phyloP scores from a whole-genome alignment of 1,140 invertebrate species.

The Drosophila gunungcola region DNA sequence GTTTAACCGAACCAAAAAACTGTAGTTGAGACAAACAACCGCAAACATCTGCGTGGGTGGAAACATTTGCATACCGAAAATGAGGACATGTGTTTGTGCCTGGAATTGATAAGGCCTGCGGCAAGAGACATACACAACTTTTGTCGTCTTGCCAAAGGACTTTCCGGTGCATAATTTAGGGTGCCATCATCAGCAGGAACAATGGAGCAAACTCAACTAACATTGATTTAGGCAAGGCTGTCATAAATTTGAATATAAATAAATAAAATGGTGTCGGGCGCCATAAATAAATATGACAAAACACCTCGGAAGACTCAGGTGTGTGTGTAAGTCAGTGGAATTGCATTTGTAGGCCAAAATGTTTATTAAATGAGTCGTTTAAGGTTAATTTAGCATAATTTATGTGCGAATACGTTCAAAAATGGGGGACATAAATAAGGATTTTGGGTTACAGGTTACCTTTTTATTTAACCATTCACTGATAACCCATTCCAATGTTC shows the following conservation, averaged over 20 bases:
- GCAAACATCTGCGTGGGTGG: constrained; percentile 54
- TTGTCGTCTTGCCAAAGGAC: constrained; percentile 16
- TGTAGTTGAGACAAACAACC: constrained; percentile 52
- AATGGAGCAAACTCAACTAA: constrained; percentile 25
- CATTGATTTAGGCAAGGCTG: constrained; percentile 57
- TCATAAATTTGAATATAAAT: constrained; percentile 69
- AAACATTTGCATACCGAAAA: constrained; percentile 32
- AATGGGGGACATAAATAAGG: constrained; percentile 26
- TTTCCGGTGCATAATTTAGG: constrained; percentile 54
- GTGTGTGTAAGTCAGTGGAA: constrained; percentile 18
- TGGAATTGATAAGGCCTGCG: constrained; percentile 47
- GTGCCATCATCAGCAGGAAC: constrained; percentile 22
- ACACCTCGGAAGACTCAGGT: constrained; percentile 50
- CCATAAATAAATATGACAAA: constrained; percentile 55
- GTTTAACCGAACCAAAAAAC: constrained; percentile 30
- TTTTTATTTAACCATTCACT: constrained; percentile 7
- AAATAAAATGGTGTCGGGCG: constrained; percentile 43
- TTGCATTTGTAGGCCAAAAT: constrained; percentile 33
- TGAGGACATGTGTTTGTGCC: constrained; percentile 57
- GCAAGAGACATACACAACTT: constrained; percentile 9
- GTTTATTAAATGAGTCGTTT: constrained; percentile 51
- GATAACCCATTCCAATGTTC: background rate
- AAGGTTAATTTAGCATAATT: constrained; percentile 37
- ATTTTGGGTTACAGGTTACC: constrained; percentile 13
- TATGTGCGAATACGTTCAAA: constrained; percentile 32